Evolutionary conservation across 2,797 vertebrate species (phyloP), one percentile per base, ranked within the genome.

Genomic region (Gambusia yucatana): DNA sequence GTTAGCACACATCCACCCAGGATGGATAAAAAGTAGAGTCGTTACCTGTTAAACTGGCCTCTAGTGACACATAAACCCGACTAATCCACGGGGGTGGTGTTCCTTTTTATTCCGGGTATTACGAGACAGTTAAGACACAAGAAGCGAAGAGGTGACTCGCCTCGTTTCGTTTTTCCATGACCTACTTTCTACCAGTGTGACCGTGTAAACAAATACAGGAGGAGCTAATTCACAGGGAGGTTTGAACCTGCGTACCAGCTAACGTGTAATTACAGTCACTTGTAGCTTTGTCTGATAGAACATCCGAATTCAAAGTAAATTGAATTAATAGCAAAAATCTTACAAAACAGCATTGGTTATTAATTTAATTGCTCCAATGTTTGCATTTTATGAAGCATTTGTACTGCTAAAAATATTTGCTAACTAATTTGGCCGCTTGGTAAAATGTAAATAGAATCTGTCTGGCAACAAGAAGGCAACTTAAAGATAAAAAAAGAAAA

Each of bases 121-220:
- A 33, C 25, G 25, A 4, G 5, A 36, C 6, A 1, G 48, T 17
- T 43, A 28, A 72, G 1, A 8, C 41, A 59, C 44, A 39, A n/a
- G 55, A 50, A 3, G 7, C 22, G 33, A 39, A 36, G 9, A 63
- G 80, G 63, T 0, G 3, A 41, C 22, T 72, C n/a, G 20, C 52
- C 3, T 3, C 36, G 77, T 83, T 80, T 78, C 57, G 71, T 28
- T 67, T 75, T 81, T 65, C 76, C 84, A 80, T 91, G 91, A 91
- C 92, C 91, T 88, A 93, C 85, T 93, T 92, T 84, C 65, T 61
- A 71, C 33, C 2, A 77, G 78, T 63, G 8, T 39, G 84, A 83
- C n/a, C 63, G 76, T 75, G 85, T 92, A 88, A 92, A 92, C 90
- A 94, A 85, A 70, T 82, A 84, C 85, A 86, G 30, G 75, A 50